Evolutionary conservation across 2,797 vertebrate genomes (phyloP).

Genomic region (Heliangelus exortis): DNA sequence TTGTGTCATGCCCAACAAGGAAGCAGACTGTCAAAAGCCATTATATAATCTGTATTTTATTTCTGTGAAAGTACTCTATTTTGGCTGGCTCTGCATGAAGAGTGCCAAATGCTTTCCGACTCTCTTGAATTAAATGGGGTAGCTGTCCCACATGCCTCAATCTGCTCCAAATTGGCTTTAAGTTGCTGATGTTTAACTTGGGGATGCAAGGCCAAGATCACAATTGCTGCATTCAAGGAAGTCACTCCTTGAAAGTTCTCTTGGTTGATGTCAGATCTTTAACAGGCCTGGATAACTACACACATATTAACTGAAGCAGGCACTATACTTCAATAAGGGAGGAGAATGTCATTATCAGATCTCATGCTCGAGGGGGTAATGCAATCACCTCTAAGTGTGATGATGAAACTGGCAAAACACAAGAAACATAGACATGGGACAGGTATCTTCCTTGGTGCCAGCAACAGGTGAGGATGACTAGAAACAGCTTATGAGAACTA

Average conservation of each 20-base stretch:
- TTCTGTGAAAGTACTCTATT: not conserved
- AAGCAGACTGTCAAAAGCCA: not conserved
- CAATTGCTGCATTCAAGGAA: not conserved
- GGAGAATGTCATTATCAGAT: not conserved
- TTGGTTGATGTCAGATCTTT: not conserved
- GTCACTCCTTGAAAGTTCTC: not conserved
- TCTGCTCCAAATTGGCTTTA: slow-evolving; percentile 1
- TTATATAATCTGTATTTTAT: not conserved
- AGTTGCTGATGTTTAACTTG: not conserved
- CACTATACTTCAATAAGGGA: not conserved
- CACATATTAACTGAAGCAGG: not conserved
- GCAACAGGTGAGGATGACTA: not conserved
- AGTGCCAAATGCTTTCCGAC: slow-evolving; percentile 1
- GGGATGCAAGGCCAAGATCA: not conserved
- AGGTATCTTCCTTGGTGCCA: not conserved
- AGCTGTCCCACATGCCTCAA: not conserved
- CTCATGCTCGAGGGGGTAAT: not conserved
- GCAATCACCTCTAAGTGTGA: not conserved
- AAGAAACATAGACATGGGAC: not conserved
- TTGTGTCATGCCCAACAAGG: not conserved
- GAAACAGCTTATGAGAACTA: not conserved
- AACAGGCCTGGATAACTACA: not conserved
- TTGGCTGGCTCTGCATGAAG: not conserved
- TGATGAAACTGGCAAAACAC: not conserved
- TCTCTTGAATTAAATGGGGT: not conserved